phyloP scores from a whole-genome alignment of 2,797 vertebrate species.

The Enteromius radiatus region DNA sequence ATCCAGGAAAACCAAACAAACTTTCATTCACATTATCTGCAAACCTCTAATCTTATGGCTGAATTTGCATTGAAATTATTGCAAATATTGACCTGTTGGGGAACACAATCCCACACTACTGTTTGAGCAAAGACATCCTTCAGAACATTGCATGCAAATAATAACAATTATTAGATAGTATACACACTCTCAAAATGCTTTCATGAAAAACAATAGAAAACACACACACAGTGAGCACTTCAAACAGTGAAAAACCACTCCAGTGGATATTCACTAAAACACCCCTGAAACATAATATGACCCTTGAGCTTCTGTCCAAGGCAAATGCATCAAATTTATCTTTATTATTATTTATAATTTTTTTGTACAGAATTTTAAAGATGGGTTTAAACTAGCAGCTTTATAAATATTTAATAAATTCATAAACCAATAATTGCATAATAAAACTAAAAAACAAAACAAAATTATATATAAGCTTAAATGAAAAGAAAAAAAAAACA shows the following conservation, averaged over 20 bases:
- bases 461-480: neutral
- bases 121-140: conserved; percentile 11
- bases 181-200: conserved; percentile 16
- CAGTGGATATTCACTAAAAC: conserved; percentile 3
- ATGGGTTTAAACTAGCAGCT: neutral
- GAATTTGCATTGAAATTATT: conserved; percentile 31
- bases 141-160: conserved; percentile 44
- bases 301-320: neutral
- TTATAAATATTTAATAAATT: neutral
- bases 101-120: conserved; percentile 40
- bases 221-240: conserved; percentile 20
- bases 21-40: neutral
- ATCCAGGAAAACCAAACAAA: conserved; percentile 15
- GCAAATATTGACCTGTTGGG: conserved; percentile 11
- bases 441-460: neutral
- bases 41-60: neutral
- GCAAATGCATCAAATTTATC: neutral
- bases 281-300: conserved; percentile 13
- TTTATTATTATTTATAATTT: neutral
- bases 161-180: conserved; percentile 8
- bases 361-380: neutral
- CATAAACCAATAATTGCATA: neutral
- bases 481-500: neutral
- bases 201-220: conserved; percentile 3
- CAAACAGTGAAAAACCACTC: conserved; percentile 14